Base-by-base conservation (phyloP, 2,797 vertebrate species). In the Phalloptychus januarius region DNA sequence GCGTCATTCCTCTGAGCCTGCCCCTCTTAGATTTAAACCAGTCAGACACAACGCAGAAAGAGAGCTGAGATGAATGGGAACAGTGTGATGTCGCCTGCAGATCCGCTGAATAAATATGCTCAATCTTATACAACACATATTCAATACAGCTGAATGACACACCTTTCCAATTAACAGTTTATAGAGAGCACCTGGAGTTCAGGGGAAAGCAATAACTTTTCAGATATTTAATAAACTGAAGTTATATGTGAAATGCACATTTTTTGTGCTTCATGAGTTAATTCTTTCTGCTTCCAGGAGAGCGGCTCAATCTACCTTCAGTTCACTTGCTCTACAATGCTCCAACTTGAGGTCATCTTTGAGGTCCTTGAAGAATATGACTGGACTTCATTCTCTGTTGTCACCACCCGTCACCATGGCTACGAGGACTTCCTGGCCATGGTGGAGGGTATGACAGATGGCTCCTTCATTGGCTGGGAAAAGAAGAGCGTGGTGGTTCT, bases 281-380 rank as follows among this genome's bases (percentile, higher is more conserved):
- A 50, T 5, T 28, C 33, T 70, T 28, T 65, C 63, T 77, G 28
- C 44, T 52, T 79, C 46, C 77, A 98, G 98, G 98, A 98, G 91
- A 97, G 95, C 15, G 97, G 97, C 81, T 98, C 97, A 71, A 97
- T 98, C 85, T 99, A 98, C 94, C 95, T 98, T 36, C 98, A 99
- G 92, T 94, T 99, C 89, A 97, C 96, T 85, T 97, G 96, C 73
- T 97, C 98, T 87, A 98, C 98, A 0, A 92, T 96, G 71, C 96
- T 98, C 76, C 98, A 99, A 91, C 96, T 99, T 0, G 97, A 96
- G 90, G 97, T 98, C 36, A 97, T 98, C 92, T 98, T 98, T n/a
- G 97, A 98, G 92, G 97, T 99, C 77, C 94, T 99, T 48, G 98
- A 99, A 80, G 97, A 98, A 85, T 99, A 98, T 40, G 98, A 99